A percentile compares a stretch with the other conserved stretches of the same genome.
Evolutionary conservation across 53 echinoderm and acorn worm genomes (phyloP).

Genomic region (Temnopleurus reevesii): DNA sequence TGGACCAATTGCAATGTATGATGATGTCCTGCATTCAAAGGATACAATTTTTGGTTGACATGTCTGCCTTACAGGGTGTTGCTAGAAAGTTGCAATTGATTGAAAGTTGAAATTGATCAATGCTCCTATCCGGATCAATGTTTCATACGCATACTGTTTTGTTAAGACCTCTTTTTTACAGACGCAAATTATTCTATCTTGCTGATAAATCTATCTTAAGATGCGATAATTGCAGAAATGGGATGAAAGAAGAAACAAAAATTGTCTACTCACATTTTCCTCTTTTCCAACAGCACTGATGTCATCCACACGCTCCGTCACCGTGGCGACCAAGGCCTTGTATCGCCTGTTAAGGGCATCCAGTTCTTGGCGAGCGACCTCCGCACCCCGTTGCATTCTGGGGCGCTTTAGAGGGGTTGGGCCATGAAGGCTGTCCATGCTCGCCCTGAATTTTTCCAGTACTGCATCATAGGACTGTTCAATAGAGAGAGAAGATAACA

Average conservation of each 20-base stretch:
- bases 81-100: too few species aligned
- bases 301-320: conserved; percentile 68
- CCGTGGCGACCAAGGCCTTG: conserved; percentile 75
- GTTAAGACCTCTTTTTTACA: too few species aligned
- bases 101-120: too few species aligned
- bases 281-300: conserved; percentile 69
- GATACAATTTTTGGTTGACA: too few species aligned
- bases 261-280: conserved; percentile 65
- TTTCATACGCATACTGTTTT: too few species aligned
- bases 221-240: too few species aligned
- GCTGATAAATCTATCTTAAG: too few species aligned
- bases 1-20: too few species aligned
- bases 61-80: too few species aligned
- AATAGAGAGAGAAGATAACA: not conserved
- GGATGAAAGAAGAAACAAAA: not conserved
- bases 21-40: too few species aligned
- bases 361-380: conserved; percentile 73
- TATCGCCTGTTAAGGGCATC: conserved; percentile 79
- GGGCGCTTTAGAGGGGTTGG: conserved; percentile 51
- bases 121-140: too few species aligned
- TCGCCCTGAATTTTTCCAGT: conserved; percentile 61
- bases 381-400: conserved; percentile 63
- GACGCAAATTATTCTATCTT: too few species aligned
- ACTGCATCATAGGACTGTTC: conserved; percentile 74
- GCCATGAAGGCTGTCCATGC: conserved; percentile 63